Base-by-base conservation (phyloP, 2,888 invertebrate genomes). In the Sinodicranocentrus sp. region DNA sequence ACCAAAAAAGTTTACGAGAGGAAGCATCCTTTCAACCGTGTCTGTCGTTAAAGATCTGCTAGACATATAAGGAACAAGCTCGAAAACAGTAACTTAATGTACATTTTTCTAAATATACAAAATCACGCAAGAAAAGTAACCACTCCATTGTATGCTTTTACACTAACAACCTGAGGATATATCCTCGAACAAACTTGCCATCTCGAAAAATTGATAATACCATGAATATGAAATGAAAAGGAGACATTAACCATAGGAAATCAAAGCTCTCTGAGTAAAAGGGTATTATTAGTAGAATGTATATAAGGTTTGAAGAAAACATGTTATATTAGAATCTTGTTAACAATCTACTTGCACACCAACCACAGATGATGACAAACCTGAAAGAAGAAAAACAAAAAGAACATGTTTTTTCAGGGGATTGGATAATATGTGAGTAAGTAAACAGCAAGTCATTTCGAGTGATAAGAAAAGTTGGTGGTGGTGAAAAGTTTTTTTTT, bases 371-470 rank as follows among this genome's bases (percentile, higher is more conserved):
- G 33, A 23, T 75, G 75, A 75, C 59, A 61, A 75, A 75, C 21
- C 33, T 48, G 33, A 48, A 39, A 23, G 44, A 52, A 65, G 21
- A 15, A 44, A 59, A 73, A 63, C 28, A 21, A 61, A 15, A 26
- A 26, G 8, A 39, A 21, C 5, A 26, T 13, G n/a, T 15, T 65
- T 33, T 19, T 39, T n/a, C 44, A 1, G 26, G 23, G n/a, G n/a
- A 28, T 23, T 26, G 44, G 59, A 72, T 72, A 72, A 59, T 59
- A 57, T 13, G 6, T 61, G 43, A 61, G 72, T 44, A 72, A 72
- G 72, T 72, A 59, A 72, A 72, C 44, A 72, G 23, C 23, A n/a
- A 72, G 72, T 72, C 72, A 72, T 72, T 61, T 71, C 57, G 52
- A 59, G 26, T 63, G 75, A 75, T 75, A 75, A 52, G 43, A 75